These are phyloP conservation scores for Andrena bicolor DNA, from an alignment of 2,888 invertebrate genomes.

Conservation along the genomic window DNA sequence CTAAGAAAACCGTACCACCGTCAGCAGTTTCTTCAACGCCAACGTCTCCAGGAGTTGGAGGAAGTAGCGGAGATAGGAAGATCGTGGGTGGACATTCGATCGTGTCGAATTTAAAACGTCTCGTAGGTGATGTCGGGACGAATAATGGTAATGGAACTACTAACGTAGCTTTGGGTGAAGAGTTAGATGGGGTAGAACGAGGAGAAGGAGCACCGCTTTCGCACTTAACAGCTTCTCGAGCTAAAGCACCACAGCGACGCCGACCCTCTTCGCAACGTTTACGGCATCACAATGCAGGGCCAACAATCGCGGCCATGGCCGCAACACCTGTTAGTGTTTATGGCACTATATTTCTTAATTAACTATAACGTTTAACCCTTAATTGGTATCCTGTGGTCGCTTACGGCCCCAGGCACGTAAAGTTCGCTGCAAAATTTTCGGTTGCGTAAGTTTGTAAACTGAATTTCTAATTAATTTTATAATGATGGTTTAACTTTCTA, in stretches of 20 bases:
- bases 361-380: no score
- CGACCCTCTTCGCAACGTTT: conserved; percentile 87
- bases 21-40: conserved; percentile 67
- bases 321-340: conserved; percentile 37
- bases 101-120: conserved; percentile 78
- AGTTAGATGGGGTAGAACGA: conserved; percentile 85
- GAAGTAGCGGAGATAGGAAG: conserved; percentile 76
- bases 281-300: conserved; percentile 73
- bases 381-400: no score
- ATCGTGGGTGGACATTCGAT: conserved; percentile 72
- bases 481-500: no score
- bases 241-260: conserved; percentile 89
- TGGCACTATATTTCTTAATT: conserved; percentile 3
- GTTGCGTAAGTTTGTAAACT: no score
- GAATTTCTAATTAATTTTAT: no score
- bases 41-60: conserved; percentile 64
- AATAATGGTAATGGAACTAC: conserved; percentile 69
- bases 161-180: conserved; percentile 78
- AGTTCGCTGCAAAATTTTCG: no score
- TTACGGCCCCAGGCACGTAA: no score
- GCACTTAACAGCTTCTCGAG: conserved; percentile 86
- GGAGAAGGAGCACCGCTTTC: conserved; percentile 85
- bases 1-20: conserved; percentile 68
- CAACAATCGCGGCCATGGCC: conserved; percentile 57
- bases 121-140: conserved; percentile 74